Base-by-base conservation (phyloP, 2,797 vertebrate genomes). In the Crocidura indochinensis region DNA sequence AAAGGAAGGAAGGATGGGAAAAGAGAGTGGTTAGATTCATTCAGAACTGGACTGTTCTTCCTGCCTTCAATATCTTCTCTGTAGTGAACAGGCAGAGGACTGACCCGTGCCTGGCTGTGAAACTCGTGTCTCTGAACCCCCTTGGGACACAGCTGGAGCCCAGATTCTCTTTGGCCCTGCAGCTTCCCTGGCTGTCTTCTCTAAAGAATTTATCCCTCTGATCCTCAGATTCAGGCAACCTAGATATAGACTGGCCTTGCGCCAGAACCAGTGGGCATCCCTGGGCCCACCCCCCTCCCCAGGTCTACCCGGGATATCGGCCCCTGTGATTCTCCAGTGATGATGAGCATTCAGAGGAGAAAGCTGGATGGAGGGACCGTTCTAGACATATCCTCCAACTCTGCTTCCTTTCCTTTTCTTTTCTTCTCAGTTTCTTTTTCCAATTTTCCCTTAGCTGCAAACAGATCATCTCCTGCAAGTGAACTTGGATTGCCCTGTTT, bases 61-160 rank as follows among this genome's bases (percentile, higher is more conserved):
- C n/a, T n/a, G 90, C 82, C 91, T 88, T 51, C 91, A 83, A 85
- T 92, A 75, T 14, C 93, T 95, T 94, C 62, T 69, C 85, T 94
- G 91, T 83, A 87, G 77, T 71, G n/a, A 93, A 90, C 72, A 64
- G 10, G 65, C 80, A 69, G 69, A 65, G 56, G 90, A 93, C 94
- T 88, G 93, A 72, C 91, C 76, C 44, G 38, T 27, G 71, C 90
- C 73, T 79, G 67, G 46, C 76, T 85, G 68, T 27, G 71, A 84
- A 88, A 38, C 38, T 77, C 69, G 83, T 84, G 31, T 84, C 86
- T 11, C 1, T 8, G 29, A 12, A 3, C n/a, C 77, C 71, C 49
- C 17, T 65, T 56, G 12, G 56, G 56, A 20, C 19, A 60, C 19
- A 17, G 6, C 27, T 3, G 10, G 82, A 53, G 12, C 53, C 47